Percentiles rank a stretch among this genome's conserved stretches.
Evolutionary conservation across 2,797 vertebrate species (phyloP).

Genomic region (Buphagus erythrorhynchus): DNA sequence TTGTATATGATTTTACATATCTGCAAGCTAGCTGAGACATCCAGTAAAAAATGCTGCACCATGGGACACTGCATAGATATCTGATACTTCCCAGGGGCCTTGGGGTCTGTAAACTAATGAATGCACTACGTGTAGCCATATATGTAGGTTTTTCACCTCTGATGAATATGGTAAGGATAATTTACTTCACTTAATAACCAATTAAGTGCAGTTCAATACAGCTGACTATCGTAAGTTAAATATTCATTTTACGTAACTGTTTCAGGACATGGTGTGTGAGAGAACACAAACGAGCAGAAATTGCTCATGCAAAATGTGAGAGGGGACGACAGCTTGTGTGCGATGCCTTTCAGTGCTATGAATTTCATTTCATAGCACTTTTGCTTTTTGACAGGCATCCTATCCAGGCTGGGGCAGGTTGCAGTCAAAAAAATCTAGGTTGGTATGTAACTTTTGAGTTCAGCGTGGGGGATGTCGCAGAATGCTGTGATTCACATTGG

Average conservation of each 20-base stretch:
- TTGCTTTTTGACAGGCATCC: conserved; percentile 67
- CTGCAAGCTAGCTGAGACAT: conserved; percentile 59
- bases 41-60: conserved; percentile 45
- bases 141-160: conserved; percentile 67
- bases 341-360: conserved; percentile 60
- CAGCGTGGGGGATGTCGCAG: background rate
- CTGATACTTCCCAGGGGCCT: conserved; percentile 59
- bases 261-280: conserved; percentile 60
- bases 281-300: conserved; percentile 68
- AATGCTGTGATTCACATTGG: conserved; percentile 3
- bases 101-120: conserved; percentile 58
- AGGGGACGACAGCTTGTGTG: conserved; percentile 68
- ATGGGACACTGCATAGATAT: conserved; percentile 39
- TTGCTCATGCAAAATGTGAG: conserved; percentile 72
- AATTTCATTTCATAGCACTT: conserved; percentile 70
- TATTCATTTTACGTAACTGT: conserved; percentile 67
- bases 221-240: conserved; percentile 62
- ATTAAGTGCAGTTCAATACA: conserved; percentile 68
- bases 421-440: conserved; percentile 59
- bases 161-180: conserved; percentile 49
- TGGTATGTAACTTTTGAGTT: conserved; percentile 37
- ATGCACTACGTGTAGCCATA: conserved; percentile 55
- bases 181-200: conserved; percentile 63
- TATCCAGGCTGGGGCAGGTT: conserved; percentile 63
- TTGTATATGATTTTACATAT: conserved; percentile 63